Conservation (phyloP, 2,797 vertebrate species). For the Lepus oiostolus region DNA sequence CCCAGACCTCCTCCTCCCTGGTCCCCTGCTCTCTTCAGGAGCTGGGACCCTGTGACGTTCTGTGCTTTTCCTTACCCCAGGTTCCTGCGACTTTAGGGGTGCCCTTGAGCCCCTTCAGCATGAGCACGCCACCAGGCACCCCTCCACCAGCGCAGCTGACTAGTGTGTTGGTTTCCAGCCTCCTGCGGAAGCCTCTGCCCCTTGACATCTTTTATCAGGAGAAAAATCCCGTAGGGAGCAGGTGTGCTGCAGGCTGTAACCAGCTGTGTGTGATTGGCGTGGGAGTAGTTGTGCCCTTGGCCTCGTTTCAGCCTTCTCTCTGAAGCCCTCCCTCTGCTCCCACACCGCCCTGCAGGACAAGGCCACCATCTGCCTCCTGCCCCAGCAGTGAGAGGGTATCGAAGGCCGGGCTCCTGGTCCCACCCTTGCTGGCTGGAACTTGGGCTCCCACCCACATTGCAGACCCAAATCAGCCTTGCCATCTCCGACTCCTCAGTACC, state of each 20-base stretch:
- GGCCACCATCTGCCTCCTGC: background rate
- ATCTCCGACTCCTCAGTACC: background rate
- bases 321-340: background rate
- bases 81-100: background rate
- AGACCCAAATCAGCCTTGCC: background rate
- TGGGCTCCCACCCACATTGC: background rate
- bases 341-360: background rate
- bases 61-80: background rate
- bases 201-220: background rate
- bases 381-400: no score
- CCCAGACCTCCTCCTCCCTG: background rate
- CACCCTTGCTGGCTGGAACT: background rate
- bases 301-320: background rate
- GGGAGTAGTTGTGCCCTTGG: conserved; percentile 13
- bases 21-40: background rate
- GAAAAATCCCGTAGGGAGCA: background rate
- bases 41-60: background rate
- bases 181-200: background rate
- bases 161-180: background rate
- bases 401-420: background rate
- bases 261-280: background rate
- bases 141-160: background rate
- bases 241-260: background rate
- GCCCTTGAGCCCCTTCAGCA: background rate
- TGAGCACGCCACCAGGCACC: background rate